Percentiles rank a stretch among this genome's conserved stretches.
Conservation (phyloP, 2,888 invertebrate genomes). For the Eilema sororculum region DNA sequence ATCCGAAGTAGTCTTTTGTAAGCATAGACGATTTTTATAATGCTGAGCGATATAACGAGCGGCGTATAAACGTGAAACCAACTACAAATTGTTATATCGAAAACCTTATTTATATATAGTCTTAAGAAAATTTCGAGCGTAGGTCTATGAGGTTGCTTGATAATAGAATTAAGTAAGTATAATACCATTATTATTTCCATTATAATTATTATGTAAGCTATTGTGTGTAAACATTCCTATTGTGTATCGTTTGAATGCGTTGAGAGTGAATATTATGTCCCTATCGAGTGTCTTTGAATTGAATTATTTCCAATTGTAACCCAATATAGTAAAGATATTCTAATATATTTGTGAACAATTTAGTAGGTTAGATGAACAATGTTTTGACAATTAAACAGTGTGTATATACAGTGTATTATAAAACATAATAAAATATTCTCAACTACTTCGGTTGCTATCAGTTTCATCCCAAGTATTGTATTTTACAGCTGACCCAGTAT, state of each 20-base stretch:
- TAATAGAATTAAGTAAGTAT: not conserved
- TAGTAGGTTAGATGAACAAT: not conserved
- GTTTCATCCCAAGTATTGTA: not conserved
- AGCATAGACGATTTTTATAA: not conserved
- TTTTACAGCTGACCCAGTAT: not conserved
- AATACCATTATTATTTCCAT: not conserved
- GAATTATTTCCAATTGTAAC: constrained; percentile 3
- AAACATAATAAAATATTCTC: constrained; percentile 9
- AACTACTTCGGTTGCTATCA: not conserved
- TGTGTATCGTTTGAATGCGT: not conserved
- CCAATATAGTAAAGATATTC: not conserved
- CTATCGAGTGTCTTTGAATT: not conserved
- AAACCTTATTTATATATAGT: not conserved
- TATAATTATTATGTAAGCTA: not conserved
- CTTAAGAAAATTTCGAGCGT: not conserved
- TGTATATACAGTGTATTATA: not conserved
- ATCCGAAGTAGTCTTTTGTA: not conserved
- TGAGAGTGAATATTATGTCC: not conserved
- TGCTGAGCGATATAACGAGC: not conserved
- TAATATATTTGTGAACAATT: not conserved
- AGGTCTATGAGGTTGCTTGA: not conserved
- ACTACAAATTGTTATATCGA: not conserved
- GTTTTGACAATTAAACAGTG: not conserved
- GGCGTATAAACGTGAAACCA: not conserved
- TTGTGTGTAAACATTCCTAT: constrained; percentile 21